Evolutionary conservation across 1,140 invertebrate genomes (phyloP), one percentile per base, ranked within the genome.

Genomic region (Brachionus asplanchnoidis): DNA sequence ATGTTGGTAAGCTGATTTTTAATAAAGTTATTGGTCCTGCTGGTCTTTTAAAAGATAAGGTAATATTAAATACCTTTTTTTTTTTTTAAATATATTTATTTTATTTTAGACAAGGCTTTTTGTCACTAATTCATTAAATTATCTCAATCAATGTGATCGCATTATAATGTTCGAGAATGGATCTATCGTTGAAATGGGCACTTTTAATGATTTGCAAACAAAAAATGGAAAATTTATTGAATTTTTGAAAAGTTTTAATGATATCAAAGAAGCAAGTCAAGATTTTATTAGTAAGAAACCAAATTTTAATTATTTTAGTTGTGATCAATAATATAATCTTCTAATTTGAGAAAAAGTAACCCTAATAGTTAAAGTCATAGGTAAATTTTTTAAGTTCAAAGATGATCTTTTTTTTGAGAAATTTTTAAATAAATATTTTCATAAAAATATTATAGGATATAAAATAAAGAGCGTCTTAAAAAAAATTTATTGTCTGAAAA

Each of bases 1-100:
- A 89, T 83, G 88, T 92, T 11, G 91, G 90, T 0, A 88, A 88
- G 68, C 88, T 90, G 80, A 91, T 91, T 20, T 85, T 85, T 44
- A 28, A 78, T 20, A 44, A 78, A 66, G 90, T 91, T 8, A 88
- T 91, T 46, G 89, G 89, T 23, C 87, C 89, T 3, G 78, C 86
- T 42, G 88, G 88, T 32, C 12, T 89, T 4, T 85, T 89, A 6
- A 84, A 84, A 86, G 85, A 75, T 44, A 86, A 85, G 65, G 68
- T 73, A 40, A 36, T 7, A 36, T 7, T 36, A 7, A 7, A 36
- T 36, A 36, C 4, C 4, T 36, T 3, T 7, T 36, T 36, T 36
- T 36, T 36, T 7, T 40, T 42, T 42, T 36, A 36, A 11, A 2
- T 40, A 9, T n/a, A 73, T 42, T 26, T 23, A 20, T 20, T 44